Evolutionary conservation across 2,888 invertebrate species (phyloP).

Genomic region (Callinectes sapidus): DNA sequence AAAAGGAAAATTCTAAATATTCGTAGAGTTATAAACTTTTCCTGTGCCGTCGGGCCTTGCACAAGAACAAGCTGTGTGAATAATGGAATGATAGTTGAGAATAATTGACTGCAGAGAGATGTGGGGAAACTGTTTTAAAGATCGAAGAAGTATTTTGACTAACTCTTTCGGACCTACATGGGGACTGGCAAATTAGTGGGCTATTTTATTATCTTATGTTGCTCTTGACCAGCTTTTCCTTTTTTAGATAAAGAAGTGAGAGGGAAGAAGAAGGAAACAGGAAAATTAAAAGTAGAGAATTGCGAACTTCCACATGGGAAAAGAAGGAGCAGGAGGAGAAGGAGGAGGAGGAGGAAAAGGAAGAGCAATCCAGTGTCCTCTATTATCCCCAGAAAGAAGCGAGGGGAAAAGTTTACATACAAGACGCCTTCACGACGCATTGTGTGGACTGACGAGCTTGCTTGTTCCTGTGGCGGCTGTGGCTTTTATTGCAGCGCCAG

Average conservation of each 20-base stretch:
- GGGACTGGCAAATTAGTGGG: no score
- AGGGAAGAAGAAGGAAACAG: background rate
- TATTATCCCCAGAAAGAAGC: background rate
- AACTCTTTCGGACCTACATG: no score
- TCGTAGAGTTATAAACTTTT: no score
- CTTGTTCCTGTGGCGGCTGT: background rate
- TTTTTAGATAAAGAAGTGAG: no score
- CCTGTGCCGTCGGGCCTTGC: no score
- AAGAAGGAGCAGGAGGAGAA: no score
- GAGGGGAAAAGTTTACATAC: background rate
- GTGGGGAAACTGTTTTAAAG: background rate
- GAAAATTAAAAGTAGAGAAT: background rate
- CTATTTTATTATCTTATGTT: no score
- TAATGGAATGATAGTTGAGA: no score
- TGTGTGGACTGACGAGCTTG: background rate
- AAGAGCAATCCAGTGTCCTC: background rate
- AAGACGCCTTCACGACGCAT: background rate
- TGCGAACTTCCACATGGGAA: background rate
- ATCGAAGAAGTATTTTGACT: background rate
- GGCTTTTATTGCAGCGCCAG: conserved; percentile 1
- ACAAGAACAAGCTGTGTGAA: no score
- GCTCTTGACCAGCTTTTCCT: no score
- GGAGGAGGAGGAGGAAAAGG: no score
- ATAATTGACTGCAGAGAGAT: no score
- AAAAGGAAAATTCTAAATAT: background rate